Conservation (phyloP, 1,140 invertebrate species). For the Tetramorium simillimum region DNA sequence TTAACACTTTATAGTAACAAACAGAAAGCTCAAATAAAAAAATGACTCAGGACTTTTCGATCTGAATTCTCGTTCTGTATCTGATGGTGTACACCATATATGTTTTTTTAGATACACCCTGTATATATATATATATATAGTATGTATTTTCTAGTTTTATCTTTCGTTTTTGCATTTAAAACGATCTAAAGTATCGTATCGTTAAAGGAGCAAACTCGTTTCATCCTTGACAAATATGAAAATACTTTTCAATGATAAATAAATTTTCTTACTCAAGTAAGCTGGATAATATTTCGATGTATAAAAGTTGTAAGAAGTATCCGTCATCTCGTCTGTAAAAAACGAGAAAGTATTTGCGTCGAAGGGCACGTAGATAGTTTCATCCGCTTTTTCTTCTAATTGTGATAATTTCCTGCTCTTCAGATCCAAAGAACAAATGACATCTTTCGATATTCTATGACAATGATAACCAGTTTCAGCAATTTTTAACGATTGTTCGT, state of each 20-base stretch:
- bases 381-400: conserved; percentile 25
- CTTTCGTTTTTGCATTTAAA: background rate
- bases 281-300: conserved; percentile 72
- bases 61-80: too few relatives aligned
- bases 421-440: conserved; percentile 73
- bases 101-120: too few relatives aligned
- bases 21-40: too few relatives aligned
- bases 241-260: background rate
- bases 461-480: conserved; percentile 68
- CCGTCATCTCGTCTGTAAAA: conserved; percentile 75
- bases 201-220: background rate
- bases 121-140: background rate
- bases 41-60: too few relatives aligned
- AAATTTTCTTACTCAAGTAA: conserved; percentile 74
- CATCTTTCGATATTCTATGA: conserved; percentile 51
- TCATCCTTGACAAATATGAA: background rate
- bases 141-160: background rate
- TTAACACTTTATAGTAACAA: too few relatives aligned
- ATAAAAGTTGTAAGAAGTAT: conserved; percentile 74
- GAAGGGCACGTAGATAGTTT: conserved; percentile 73
- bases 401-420: conserved; percentile 43
- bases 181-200: background rate
- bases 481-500: conserved; percentile 28
- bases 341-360: conserved; percentile 69
- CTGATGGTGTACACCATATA: too few relatives aligned